These are phyloP conservation scores for Myxocyprinus asiaticus DNA, from an alignment of 2,113 vertebrate genomes.

Conservation along the genomic window DNA sequence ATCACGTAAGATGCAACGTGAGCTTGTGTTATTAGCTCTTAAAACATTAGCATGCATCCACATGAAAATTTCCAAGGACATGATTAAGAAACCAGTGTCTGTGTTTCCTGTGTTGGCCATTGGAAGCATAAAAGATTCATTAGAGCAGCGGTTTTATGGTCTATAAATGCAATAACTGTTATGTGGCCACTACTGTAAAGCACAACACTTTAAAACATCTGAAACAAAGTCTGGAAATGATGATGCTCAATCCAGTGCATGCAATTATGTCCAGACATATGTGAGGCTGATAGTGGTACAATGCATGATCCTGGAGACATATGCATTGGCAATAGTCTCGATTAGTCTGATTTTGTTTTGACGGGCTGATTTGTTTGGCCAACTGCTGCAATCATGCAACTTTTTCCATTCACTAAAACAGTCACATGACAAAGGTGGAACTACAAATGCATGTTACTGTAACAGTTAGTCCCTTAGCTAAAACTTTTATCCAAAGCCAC, in stretches of 20 bases:
- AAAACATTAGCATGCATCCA: background rate
- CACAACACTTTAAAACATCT: slow-evolving; percentile 4
- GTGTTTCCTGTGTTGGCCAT: background rate
- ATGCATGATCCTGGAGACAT: background rate
- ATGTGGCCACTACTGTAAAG: slow-evolving; percentile 9
- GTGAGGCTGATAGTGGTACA: background rate
- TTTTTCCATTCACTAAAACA: background rate
- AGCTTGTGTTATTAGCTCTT: background rate
- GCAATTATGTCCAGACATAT: background rate
- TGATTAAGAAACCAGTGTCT: slow-evolving; percentile 1
- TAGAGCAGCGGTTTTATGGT: slow-evolving; percentile 22
- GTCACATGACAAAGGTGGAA: background rate
- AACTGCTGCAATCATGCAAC: slow-evolving; percentile 13
- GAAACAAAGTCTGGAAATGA: background rate
- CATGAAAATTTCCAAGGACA: slow-evolving; percentile 3
- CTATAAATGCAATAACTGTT: background rate
- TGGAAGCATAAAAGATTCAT: slow-evolving; percentile 15
- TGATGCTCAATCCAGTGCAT: background rate
- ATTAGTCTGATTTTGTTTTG: background rate
- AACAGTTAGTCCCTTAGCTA: background rate
- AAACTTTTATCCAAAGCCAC: background rate
- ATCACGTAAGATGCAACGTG: background rate
- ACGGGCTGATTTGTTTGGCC: slow-evolving; percentile 15
- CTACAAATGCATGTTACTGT: background rate
- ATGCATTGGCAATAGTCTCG: background rate